Evolutionary conservation across 2,888 invertebrate species (phyloP), one percentile per base, ranked within the genome.

Genomic region (Apamea epomidion): DNA sequence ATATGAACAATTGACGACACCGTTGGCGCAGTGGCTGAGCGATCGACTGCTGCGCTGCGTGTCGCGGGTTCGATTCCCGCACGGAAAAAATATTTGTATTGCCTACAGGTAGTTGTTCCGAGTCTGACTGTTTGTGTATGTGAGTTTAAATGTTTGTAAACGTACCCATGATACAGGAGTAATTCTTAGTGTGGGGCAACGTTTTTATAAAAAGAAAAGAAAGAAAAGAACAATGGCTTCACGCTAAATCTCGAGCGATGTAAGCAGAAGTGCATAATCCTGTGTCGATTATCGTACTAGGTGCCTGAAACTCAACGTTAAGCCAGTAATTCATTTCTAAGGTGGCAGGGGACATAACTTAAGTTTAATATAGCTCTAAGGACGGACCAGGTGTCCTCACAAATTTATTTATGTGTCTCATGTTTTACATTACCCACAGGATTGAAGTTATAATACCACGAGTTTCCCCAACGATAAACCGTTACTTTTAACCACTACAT

Each of bases 251-350:
- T 42, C 32, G 10, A 65, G 69, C 8, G 37, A 62, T 77, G 32
- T 64, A 76, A 84, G 62, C 70, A 74, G 37, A 4, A 69, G 54
- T 65, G 32, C 51, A 70, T 74, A 84, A 85, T 80, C 81, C 51
- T 18, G 37, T 70, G 77, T 74, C 81, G 84, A 65, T 87, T 84
- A 78, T 42, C 51, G 42, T 37, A n/a, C 21, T 70, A 14, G 32
- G 72, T 58, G 65, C 37, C 62, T 77, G 69, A 69, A 72, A 68
- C 84, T 82, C 70, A 69, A 54, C 62, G 74, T 68, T 80, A 70
- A 68, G 77, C 51, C 58, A 78, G 69, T 78, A 68, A 85, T 78
- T 78, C 45, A 83, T 80, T 78, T 64, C 60, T 68, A 64, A 73
- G 80, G 18, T 65, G 81, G 21, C 67, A 78, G 51, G 68, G 65